phyloP scores from a whole-genome alignment of 2,797 vertebrate genomes.

The Eidolon dupreanum region DNA sequence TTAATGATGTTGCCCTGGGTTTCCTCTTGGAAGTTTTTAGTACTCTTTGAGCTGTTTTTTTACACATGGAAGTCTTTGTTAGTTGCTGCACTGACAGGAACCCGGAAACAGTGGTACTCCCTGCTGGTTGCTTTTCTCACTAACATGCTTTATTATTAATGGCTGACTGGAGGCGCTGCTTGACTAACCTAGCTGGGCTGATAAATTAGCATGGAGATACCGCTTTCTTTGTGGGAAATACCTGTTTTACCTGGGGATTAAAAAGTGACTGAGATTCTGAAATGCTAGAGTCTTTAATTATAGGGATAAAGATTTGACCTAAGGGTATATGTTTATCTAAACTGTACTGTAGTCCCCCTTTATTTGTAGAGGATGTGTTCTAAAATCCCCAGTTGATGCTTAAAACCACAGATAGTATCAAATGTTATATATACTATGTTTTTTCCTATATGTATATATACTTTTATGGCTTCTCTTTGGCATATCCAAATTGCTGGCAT shows the following conservation, averaged over 20 bases:
- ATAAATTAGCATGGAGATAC: neutral
- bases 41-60: neutral
- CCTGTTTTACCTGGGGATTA: neutral
- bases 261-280: neutral
- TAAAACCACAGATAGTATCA: too few species aligned
- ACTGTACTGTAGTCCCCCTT: neutral
- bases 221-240: neutral
- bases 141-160: neutral
- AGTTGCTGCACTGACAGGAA: neutral
- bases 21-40: neutral
- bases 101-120: neutral
- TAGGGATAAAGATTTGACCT: neutral
- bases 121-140: neutral
- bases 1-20: neutral
- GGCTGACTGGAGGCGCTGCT: neutral
- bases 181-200: neutral
- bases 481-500: too few species aligned
- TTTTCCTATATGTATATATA: too few species aligned
- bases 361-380: neutral
- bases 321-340: neutral
- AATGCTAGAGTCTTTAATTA: neutral
- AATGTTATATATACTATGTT: too few species aligned
- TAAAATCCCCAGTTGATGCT: neutral
- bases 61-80: neutral
- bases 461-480: too few species aligned